Conservation (phyloP, 2,888 invertebrate species). For the Micropterix aruncella region DNA sequence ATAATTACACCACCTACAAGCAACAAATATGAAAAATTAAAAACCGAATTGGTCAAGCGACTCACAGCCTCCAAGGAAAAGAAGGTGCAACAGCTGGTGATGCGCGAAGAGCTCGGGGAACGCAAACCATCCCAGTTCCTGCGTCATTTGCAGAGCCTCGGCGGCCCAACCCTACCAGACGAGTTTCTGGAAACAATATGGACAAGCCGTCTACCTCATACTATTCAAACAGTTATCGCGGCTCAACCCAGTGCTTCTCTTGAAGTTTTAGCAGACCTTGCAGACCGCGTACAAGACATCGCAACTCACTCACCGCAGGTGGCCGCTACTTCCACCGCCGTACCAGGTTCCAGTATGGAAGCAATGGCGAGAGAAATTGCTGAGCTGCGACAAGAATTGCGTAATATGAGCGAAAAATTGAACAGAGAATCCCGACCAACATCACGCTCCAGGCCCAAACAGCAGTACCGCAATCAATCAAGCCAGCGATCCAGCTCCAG, state of each 20-base stretch:
- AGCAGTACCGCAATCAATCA: too few species aligned
- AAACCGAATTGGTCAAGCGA: slow-evolving; percentile 9
- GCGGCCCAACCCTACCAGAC: slow-evolving; percentile 7
- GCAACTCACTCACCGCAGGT: slow-evolving; percentile 5
- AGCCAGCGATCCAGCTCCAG: not conserved
- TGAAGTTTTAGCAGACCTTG: slow-evolving; percentile 7
- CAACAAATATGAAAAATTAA: slow-evolving; percentile 8
- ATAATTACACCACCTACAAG: slow-evolving; percentile 10
- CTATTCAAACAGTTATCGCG: slow-evolving; percentile 8
- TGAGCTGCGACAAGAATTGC: too few species aligned
- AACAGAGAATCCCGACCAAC: too few species aligned
- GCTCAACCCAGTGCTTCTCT: slow-evolving; percentile 4
- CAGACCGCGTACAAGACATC: slow-evolving; percentile 9
- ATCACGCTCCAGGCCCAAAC: too few species aligned
- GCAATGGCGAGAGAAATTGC: too few species aligned
- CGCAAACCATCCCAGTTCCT: slow-evolving; percentile 12
- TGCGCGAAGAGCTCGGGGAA: slow-evolving; percentile 12
- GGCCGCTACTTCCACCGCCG: slow-evolving; percentile 2
- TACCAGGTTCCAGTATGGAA: too few species aligned
- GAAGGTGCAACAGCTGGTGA: slow-evolving; percentile 11
- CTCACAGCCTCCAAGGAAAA: slow-evolving; percentile 9
- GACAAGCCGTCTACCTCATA: slow-evolving; percentile 8
- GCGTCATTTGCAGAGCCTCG: slow-evolving; percentile 9
- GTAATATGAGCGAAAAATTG: too few species aligned
- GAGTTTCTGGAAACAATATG: slow-evolving; percentile 9